Base-by-base conservation (phyloP, 2,797 vertebrate species). In the Gambelia wislizenii region DNA sequence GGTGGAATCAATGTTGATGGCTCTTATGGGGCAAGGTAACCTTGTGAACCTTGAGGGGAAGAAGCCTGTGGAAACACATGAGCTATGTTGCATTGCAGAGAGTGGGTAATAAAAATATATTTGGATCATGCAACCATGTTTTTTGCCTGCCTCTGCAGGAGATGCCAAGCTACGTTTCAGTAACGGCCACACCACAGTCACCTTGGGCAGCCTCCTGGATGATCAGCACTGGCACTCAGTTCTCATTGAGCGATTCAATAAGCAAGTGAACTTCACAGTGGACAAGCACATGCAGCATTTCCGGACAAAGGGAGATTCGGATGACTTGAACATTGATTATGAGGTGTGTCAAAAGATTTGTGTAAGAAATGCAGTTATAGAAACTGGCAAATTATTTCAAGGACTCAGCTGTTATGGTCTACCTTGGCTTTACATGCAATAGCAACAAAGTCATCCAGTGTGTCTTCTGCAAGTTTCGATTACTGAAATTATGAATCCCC, bases 141-240 rank as follows among this genome's bases (percentile, higher is more conserved):
- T 90, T 95, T 72, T 87, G 18, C 94, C 9, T 92, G 22, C 36
- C 52, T 1, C 61, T 90, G 1, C 93, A 99, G 99, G 98, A 84
- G 98, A 99, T 96, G 98, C 97, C 95, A 97, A 98, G 94, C 95
- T 96, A 54, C 97, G 97, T 91, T 97, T 97, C 93, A 98, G 97
- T 92, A 97, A 97, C 89, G 97, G 97, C 4, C 97, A 97, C 3
- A 97, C 98, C 0, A 97, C 97, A 0, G 96, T 98, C 89, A 98
- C 97, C 0, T 96, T 99, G 94, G 98, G 99, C 91, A 99, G 98
- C 74, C 98, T 99, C 86, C 95, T 99, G 90, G 99, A 99, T 42
- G 99, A 99, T 94, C 98, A 99, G 91, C 98, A 99, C 89, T 99
- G 99, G 99, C 99, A 99, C 91, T 98, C 98, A 0, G 98, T 99